A percentile compares a stretch with the other conserved stretches of the same genome.
phyloP scores from a whole-genome alignment of 2,888 invertebrate genomes.

The Heliconius sara region DNA sequence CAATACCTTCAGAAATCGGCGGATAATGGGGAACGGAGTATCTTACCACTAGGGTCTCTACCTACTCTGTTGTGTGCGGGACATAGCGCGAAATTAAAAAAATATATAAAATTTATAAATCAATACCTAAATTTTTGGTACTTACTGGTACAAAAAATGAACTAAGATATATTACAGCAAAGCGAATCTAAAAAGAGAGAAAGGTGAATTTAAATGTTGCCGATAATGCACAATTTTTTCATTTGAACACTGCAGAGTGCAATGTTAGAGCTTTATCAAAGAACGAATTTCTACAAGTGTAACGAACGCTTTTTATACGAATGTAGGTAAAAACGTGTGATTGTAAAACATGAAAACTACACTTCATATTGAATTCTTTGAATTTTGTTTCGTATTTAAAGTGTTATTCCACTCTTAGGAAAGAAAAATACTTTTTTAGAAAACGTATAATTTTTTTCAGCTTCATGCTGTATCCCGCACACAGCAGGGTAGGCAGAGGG shows the following conservation, averaged over 20 bases:
- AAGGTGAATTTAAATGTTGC: slow-evolving; percentile 24
- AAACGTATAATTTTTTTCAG: too few relatives aligned
- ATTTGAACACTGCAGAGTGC: slow-evolving; percentile 17
- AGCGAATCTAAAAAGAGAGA: slow-evolving; percentile 17
- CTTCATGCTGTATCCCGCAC: too few relatives aligned
- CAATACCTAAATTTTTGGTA: background rate
- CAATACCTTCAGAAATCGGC: too few relatives aligned
- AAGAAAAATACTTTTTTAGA: too few relatives aligned
- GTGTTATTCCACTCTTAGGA: too few relatives aligned
- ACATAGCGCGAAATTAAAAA: too few relatives aligned
- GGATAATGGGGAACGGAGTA: too few relatives aligned
- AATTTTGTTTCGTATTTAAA: too few relatives aligned
- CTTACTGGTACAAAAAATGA: background rate
- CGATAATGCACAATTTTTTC: slow-evolving; percentile 26
- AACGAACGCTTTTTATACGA: slow-evolving; percentile 8
- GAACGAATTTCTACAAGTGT: slow-evolving; percentile 17
- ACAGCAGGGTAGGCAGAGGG: too few relatives aligned
- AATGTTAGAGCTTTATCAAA: slow-evolving; percentile 14
- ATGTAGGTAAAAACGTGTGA: background rate
- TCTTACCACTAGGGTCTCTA: too few relatives aligned
- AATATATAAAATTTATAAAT: background rate
- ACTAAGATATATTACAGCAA: background rate
- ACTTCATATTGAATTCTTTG: background rate
- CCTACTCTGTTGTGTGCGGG: too few relatives aligned
- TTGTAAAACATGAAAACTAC: background rate